phyloP scores from a whole-genome alignment of 2,888 invertebrate species.

The Tachina fera region DNA sequence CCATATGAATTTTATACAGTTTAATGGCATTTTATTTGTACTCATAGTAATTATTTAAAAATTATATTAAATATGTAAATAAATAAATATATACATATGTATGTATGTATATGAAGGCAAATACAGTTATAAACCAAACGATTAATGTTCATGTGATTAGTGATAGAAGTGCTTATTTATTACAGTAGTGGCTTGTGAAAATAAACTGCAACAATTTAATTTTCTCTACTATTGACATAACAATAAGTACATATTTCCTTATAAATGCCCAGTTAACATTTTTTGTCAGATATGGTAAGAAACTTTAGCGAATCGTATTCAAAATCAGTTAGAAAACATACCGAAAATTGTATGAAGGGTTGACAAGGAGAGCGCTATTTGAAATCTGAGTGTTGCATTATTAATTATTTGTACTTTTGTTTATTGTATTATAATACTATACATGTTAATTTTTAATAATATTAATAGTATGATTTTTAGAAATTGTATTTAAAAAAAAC shows the following conservation, averaged over 20 bases:
- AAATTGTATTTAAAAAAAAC: too few species aligned
- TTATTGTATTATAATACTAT: too few species aligned
- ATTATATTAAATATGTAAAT: background rate
- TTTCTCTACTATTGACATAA: slow-evolving; percentile 1
- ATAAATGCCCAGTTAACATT: background rate
- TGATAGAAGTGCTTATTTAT: slow-evolving; percentile 2
- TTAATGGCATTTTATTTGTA: background rate
- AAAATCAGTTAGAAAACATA: too few species aligned
- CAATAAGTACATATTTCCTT: background rate
- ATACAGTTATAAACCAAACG: background rate
- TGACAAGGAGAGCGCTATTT: too few species aligned
- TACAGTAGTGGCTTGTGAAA: background rate
- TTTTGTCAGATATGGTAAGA: background rate
- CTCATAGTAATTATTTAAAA: slow-evolving; percentile 7
- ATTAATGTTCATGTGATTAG: slow-evolving; percentile 11
- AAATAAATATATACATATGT: background rate
- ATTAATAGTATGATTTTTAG: too few species aligned
- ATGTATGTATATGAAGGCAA: background rate
- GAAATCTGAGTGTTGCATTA: too few species aligned
- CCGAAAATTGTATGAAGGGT: too few species aligned
- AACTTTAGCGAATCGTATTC: too few species aligned
- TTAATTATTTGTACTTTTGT: too few species aligned
- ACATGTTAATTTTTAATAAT: too few species aligned
- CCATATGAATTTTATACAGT: slow-evolving; percentile 4
- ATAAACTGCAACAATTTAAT: slow-evolving; percentile 2